phyloP scores from a whole-genome alignment of 1,140 invertebrate genomes.

The Stegodyphus dumicola region DNA sequence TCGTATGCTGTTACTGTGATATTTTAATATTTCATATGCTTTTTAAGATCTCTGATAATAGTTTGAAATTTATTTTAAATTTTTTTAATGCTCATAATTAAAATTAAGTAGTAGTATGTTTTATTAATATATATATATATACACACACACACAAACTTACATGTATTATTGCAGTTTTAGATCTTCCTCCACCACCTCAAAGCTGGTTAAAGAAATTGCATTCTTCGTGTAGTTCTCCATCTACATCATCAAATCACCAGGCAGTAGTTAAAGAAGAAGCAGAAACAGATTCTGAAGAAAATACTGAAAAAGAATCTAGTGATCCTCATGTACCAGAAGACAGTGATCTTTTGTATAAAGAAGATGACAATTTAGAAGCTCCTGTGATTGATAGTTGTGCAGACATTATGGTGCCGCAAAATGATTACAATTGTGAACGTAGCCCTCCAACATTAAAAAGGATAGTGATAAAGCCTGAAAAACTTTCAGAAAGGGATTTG shows the following conservation, averaged over 20 bases:
- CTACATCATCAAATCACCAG: neutral
- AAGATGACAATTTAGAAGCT: conserved; percentile 47
- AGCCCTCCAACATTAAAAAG: conserved; percentile 54
- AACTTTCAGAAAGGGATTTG: conserved; percentile 21
- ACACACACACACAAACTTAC: neutral
- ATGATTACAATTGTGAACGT: conserved; percentile 28
- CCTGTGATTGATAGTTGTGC: conserved; percentile 58
- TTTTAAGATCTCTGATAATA: too few relatives aligned
- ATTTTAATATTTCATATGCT: too few relatives aligned
- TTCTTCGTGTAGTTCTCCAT: too few relatives aligned
- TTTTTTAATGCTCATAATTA: too few relatives aligned
- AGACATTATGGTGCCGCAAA: conserved; percentile 29
- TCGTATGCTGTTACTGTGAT: too few relatives aligned
- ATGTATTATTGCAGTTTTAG: neutral
- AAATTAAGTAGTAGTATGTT: neutral
- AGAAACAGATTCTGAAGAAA: neutral
- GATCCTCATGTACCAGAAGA: conserved; percentile 10
- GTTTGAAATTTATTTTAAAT: too few relatives aligned
- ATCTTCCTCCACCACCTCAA: conserved; percentile 1
- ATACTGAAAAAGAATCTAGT: neutral
- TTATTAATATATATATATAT: neutral
- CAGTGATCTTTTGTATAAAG: conserved; percentile 38
- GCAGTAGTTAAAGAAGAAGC: neutral
- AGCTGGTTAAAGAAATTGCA: neutral
- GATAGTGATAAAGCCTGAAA: conserved; percentile 43